Evolutionary conservation across 2,113 vertebrate genomes (phyloP).

Genomic region (Microcebus ravelobensis): DNA sequence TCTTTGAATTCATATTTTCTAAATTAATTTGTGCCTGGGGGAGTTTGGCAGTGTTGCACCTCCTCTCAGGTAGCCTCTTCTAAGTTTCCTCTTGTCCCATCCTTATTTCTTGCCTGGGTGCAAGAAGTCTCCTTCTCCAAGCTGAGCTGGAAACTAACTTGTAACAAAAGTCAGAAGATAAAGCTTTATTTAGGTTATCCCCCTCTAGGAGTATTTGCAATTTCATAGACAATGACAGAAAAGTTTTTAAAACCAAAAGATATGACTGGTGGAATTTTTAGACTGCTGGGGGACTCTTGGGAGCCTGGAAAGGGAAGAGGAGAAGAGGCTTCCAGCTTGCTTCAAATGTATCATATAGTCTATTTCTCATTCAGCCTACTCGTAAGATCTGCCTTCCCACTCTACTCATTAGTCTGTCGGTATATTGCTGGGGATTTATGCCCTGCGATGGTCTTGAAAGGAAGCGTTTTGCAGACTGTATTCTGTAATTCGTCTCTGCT

Average conservation of each 20-base stretch:
- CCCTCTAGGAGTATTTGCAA: neutral
- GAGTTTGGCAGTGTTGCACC: neutral
- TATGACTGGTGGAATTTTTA: neutral
- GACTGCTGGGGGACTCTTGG: neutral
- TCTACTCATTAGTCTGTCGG: neutral
- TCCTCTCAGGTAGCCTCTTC: neutral
- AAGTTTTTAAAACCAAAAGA: neutral
- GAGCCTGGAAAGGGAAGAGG: rapidly evolving
- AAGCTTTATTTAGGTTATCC: neutral
- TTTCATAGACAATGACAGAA: slow-evolving; percentile 31
- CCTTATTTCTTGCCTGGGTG: neutral
- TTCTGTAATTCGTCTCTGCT: slow-evolving; percentile 32
- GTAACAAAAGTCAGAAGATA: neutral
- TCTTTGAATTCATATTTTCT: neutral
- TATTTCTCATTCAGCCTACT: neutral
- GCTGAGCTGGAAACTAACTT: neutral
- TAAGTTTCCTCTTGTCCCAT: neutral
- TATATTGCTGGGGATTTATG: neutral
- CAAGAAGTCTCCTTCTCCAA: neutral
- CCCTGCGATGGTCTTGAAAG: neutral
- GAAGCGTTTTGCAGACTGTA: slow-evolving; percentile 1
- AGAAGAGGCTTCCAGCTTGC: neutral
- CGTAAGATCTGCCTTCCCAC: neutral
- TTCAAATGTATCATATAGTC: rapidly evolving
- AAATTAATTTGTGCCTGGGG: neutral